phyloP scores from a whole-genome alignment of 2,888 invertebrate species.

The Leucophenga maculata region DNA sequence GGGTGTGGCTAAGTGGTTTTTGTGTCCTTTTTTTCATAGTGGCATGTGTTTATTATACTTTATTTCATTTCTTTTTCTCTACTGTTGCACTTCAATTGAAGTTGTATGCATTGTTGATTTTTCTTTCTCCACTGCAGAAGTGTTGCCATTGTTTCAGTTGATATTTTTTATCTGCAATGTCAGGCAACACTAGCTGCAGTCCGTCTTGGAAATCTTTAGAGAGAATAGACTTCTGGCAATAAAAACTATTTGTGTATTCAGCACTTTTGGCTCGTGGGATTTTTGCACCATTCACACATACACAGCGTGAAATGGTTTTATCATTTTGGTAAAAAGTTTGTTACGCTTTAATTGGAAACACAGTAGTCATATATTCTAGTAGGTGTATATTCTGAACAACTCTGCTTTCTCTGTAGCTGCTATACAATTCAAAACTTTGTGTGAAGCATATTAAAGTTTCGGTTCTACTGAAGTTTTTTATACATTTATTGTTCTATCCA shows the following conservation, averaged over 20 bases:
- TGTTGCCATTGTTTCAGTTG: constrained; percentile 6
- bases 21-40: background rate
- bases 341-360: no score
- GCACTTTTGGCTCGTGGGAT: background rate
- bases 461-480: no score
- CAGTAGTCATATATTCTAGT: no score
- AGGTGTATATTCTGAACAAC: no score
- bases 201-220: background rate
- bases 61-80: background rate
- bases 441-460: no score
- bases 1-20: background rate
- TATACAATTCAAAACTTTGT: no score
- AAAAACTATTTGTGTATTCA: background rate
- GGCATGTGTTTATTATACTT: background rate
- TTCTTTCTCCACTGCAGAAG: background rate
- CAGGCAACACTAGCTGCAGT: background rate
- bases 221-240: background rate
- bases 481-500: background rate
- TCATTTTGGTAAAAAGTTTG: no score
- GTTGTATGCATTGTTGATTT: background rate
- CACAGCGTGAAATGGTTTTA: no score
- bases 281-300: no score
- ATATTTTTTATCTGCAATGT: constrained; percentile 7
- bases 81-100: constrained; percentile 1
- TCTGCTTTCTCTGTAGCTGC: no score